Conservation (phyloP, 1,140 invertebrate species). For the Venturia canescens region DNA sequence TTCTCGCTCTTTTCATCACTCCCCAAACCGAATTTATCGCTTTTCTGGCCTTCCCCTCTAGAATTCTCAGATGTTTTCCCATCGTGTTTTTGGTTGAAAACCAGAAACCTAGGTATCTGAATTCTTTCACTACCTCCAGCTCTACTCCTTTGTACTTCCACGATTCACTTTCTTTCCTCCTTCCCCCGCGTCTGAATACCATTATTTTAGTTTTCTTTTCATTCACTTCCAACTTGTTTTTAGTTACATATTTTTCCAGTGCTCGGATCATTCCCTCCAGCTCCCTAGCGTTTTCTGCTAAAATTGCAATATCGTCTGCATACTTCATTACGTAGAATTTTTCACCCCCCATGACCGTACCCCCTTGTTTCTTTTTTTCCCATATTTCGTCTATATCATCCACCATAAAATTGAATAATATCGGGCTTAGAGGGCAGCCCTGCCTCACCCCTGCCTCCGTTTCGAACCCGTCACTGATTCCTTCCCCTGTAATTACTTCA, state of each 20-base stretch:
- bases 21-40: too few species aligned
- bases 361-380: neutral
- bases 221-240: slow-evolving; percentile 34
- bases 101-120: slow-evolving; percentile 34
- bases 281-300: slow-evolving; percentile 28
- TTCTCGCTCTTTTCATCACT: too few species aligned
- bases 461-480: neutral
- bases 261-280: slow-evolving; percentile 37
- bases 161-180: slow-evolving; percentile 25
- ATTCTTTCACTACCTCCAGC: slow-evolving; percentile 24
- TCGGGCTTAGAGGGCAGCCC: neutral
- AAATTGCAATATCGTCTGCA: slow-evolving; percentile 5
- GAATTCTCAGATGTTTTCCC: too few species aligned
- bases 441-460: neutral
- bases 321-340: neutral
- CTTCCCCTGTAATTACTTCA: neutral
- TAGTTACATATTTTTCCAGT: slow-evolving; percentile 21
- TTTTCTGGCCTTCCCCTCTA: too few species aligned
- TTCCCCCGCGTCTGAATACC: slow-evolving; percentile 38
- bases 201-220: slow-evolving; percentile 48
- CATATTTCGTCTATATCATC: neutral
- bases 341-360: neutral
- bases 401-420: neutral
- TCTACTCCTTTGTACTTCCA: slow-evolving; percentile 36
- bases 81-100: too few species aligned